Evolutionary conservation across 1,140 invertebrate genomes (phyloP), one percentile per base, ranked within the genome.

Genomic region (Physella acuta): DNA sequence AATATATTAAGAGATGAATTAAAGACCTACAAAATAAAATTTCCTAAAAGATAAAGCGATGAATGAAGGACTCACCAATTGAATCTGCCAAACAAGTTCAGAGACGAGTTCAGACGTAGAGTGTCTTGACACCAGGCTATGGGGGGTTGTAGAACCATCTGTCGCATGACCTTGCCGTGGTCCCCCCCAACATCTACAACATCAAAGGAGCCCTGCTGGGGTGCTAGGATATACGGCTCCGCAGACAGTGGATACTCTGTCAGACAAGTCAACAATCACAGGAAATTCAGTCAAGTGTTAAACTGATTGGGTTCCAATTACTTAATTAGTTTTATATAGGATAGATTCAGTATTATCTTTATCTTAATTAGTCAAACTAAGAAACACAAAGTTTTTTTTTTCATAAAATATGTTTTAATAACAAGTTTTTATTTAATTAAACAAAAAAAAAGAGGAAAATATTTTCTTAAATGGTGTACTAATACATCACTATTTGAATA

Each of bases 171-270:
- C 31, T 75, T 74, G 5, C 70, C 64, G 34, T 71, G 67, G 4
- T 17, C 2, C 36, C 55, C 60, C 0, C 51, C 69, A 2, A 72
- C 61, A 17, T 59, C 16, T 2, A 69, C 65, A 3, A 80, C 69
- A 66, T 81, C 80, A 73, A 73, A 81, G 31, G 71, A 71, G 4
- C 80, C 80, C 20, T 73, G 71, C 68, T 81, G 80, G 31, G 64
- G 77, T n/a, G 72, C 75, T 33, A 79, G 74, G 61, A 76, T 70
- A 65, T 73, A 74, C 3, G 80, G 75, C 67, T 80, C 80, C 20
- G 65, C 62, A 58, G 74, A 70, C 1, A 69, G 30, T 0, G 52
- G 61, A 71, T 76, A 80, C n/a, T 31, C 75, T 78, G 68, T 55
- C 8, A 49, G 31, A 33, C 16, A 70, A 26, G 60, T 8, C 16